A percentile compares a stretch with the other conserved stretches of the same genome.
Conservation (phyloP, 2,797 vertebrate genomes). For the Emys orbicularis region DNA sequence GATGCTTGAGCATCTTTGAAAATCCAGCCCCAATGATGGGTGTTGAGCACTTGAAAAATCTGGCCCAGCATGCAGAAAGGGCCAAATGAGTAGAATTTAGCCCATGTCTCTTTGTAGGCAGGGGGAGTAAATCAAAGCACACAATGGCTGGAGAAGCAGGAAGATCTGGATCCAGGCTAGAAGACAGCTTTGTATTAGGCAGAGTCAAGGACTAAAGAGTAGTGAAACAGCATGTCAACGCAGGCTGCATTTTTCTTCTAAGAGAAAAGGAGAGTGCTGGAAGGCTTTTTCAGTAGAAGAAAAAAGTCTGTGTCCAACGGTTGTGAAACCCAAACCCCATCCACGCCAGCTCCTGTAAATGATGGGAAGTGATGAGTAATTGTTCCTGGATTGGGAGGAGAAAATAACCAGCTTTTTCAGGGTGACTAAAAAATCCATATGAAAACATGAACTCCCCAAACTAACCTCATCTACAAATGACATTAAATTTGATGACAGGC, state of each 20-base stretch:
- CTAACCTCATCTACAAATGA: background rate
- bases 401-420: conserved; percentile 27
- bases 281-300: conserved; percentile 16
- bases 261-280: background rate
- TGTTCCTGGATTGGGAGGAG: conserved; percentile 37
- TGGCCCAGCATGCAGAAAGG: background rate
- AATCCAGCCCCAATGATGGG: background rate
- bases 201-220: background rate
- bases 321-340: conserved; percentile 38
- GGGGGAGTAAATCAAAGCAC: background rate
- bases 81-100: background rate
- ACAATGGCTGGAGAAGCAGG: background rate
- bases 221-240: background rate
- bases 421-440: background rate
- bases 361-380: conserved; percentile 58
- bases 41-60: background rate
- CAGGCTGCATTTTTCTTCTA: background rate
- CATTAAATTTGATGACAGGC: background rate
- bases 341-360: background rate
- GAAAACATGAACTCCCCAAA: conserved; percentile 8
- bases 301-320: background rate
- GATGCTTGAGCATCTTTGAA: background rate
- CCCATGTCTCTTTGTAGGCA: fast-evolving
- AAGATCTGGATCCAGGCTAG: background rate
- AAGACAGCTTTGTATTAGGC: background rate